A percentile compares a stretch with the other conserved stretches of the same genome.
Evolutionary conservation across 1,140 invertebrate species (phyloP).

Genomic region (Mesaphorura yosii): DNA sequence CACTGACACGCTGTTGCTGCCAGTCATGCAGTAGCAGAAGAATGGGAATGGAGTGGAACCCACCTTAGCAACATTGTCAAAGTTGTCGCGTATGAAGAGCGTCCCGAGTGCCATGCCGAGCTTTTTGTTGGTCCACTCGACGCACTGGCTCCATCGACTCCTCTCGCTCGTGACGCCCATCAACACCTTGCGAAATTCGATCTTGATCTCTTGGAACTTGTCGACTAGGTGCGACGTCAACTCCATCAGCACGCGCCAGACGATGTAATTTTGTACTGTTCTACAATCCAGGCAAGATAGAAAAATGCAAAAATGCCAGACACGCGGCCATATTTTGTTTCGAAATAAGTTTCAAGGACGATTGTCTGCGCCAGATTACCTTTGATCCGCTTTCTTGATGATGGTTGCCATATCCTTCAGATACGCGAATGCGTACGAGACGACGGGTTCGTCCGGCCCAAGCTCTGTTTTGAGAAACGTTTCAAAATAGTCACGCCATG

Average conservation of each 20-base stretch:
- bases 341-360: not conserved
- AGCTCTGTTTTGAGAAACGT: slow-evolving; percentile 54
- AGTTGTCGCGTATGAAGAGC: slow-evolving; percentile 67
- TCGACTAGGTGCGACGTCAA: slow-evolving; percentile 62
- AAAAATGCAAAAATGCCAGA: not conserved
- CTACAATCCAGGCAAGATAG: slow-evolving; percentile 38
- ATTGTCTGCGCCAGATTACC: slow-evolving; percentile 42
- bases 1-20: not conserved
- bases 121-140: slow-evolving; percentile 75
- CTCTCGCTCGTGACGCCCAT: slow-evolving; percentile 63
- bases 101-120: slow-evolving; percentile 70
- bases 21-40: not conserved
- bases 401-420: slow-evolving; percentile 64
- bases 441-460: slow-evolving; percentile 56
- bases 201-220: slow-evolving; percentile 59
- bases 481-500: slow-evolving; percentile 64
- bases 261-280: slow-evolving; percentile 66
- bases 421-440: slow-evolving; percentile 67
- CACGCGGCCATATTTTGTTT: not conserved
- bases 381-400: slow-evolving; percentile 50
- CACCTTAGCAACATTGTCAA: slow-evolving; percentile 70
- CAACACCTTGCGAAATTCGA: slow-evolving; percentile 68
- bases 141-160: slow-evolving; percentile 66
- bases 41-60: slow-evolving; percentile 8
- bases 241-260: slow-evolving; percentile 69